phyloP scores from a whole-genome alignment of 2,888 invertebrate species.

The Calliscelio sp. region DNA sequence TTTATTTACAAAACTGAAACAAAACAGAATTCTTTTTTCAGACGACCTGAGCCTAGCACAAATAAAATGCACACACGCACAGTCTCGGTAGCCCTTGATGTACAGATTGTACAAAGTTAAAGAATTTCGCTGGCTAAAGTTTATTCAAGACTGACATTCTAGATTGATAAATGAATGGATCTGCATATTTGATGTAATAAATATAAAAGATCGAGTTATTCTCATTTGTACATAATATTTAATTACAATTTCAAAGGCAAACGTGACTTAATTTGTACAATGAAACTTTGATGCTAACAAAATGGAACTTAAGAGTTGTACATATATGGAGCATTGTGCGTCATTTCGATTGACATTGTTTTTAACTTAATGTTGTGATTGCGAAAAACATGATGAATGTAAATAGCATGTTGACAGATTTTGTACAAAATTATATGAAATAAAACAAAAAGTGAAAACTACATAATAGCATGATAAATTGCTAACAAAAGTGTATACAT shows the following conservation, averaged over 20 bases:
- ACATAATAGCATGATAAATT: slow-evolving; percentile 29
- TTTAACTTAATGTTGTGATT: slow-evolving; percentile 51
- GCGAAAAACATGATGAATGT: slow-evolving; percentile 43
- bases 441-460: background rate
- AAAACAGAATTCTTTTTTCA: slow-evolving; percentile 67
- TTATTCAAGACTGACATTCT: slow-evolving; percentile 85
- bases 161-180: slow-evolving; percentile 82
- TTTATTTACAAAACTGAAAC: too few species aligned
- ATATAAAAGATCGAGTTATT: slow-evolving; percentile 81
- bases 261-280: slow-evolving; percentile 84
- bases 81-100: slow-evolving; percentile 76
- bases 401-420: slow-evolving; percentile 70
- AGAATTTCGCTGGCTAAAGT: slow-evolving; percentile 82
- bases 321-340: slow-evolving; percentile 69
- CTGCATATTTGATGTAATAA: slow-evolving; percentile 85
- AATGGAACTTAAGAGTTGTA: slow-evolving; percentile 58
- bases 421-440: slow-evolving; percentile 71
- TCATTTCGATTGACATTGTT: slow-evolving; percentile 56
- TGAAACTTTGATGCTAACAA: slow-evolving; percentile 73
- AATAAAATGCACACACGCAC: slow-evolving; percentile 70
- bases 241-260: slow-evolving; percentile 84
- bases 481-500: too few species aligned
- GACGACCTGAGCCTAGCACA: slow-evolving; percentile 66
- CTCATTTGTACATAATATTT: slow-evolving; percentile 85
- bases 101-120: slow-evolving; percentile 79